phyloP scores from a whole-genome alignment of 2,888 invertebrate species.

The Scaptomyza caliginosa region DNA sequence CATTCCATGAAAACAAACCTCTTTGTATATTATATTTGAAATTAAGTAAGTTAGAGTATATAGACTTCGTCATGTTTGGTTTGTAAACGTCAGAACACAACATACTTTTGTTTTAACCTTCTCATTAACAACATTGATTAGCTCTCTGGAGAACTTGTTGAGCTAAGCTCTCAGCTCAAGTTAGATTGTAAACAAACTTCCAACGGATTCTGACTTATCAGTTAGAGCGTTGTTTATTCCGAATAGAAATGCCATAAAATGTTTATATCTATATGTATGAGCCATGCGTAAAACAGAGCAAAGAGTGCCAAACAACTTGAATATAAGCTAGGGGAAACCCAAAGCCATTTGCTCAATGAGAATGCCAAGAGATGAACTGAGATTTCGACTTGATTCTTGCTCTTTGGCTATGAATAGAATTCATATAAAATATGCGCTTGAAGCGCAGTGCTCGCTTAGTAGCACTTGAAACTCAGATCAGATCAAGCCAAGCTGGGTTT shows the following conservation, averaged over 20 bases:
- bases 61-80: background rate
- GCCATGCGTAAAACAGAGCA: background rate
- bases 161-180: background rate
- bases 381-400: background rate
- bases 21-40: too few relatives aligned
- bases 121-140: background rate
- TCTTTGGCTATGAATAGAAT: background rate
- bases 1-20: too few relatives aligned
- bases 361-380: slow-evolving; percentile 18
- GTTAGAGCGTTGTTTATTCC: background rate
- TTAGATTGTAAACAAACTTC: background rate
- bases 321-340: slow-evolving; percentile 5
- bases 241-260: background rate
- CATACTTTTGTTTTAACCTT: background rate
- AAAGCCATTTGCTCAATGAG: slow-evolving; percentile 1
- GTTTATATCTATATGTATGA: background rate
- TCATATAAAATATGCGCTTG: slow-evolving; percentile 35
- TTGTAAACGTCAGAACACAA: background rate
- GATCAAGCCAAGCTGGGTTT: slow-evolving; percentile 1
- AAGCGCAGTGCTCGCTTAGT: slow-evolving; percentile 42
- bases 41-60: background rate
- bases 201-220: background rate
- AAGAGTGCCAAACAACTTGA: slow-evolving; percentile 9
- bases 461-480: slow-evolving; percentile 37
- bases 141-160: background rate